Evolutionary conservation across 2,888 invertebrate genomes (phyloP), one percentile per base, ranked within the genome.

Genomic region (Chironomus tentans): DNA sequence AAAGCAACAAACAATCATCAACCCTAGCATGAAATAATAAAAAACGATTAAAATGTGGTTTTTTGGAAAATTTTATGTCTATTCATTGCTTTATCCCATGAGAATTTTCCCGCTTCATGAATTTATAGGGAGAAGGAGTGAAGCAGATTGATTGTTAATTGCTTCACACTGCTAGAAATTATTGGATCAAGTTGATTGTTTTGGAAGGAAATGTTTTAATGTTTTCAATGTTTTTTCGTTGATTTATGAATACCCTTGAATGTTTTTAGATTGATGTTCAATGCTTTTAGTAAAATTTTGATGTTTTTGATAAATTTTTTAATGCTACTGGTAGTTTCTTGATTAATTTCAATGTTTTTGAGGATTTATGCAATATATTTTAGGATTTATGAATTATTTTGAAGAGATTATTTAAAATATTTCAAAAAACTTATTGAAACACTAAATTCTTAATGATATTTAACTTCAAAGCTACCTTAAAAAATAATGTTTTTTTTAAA

Each of bases 111-210:
- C 10, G 12, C 22, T 10, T 24, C 38, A n/a, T 38, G 69, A 69
- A 69, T 46, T 47, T 69, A n/a, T 21, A 6, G 6, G 6, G 18
- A 4, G 15, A 47, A 15, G 46, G 22, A 38, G 38, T 38, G 10
- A 10, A 38, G 10, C 38, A 10, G 38, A 38, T 38, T 22, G 22
- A 50, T 15, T 70, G 50, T 61, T 48, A 28, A 6, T 10, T 7
- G 15, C 18, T 10, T 5, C 24, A 72, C 50, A 71, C 10, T 46
- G 62, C 62, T 72, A 61, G 62, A n/a, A 72, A 68, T 68, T 68
- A 28, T 68, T 12, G 15, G 15, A 68, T 68, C 68, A 65, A 65
- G 10, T 2, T 22, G n/a, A 4, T 65, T 65, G 13, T 24, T 65
- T 24, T 12, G 2, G 2, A 10, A 21, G 22, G 22, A 13, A 15